Evolutionary conservation across 2,888 invertebrate species (phyloP).

Genomic region (Tholera decimalis): DNA sequence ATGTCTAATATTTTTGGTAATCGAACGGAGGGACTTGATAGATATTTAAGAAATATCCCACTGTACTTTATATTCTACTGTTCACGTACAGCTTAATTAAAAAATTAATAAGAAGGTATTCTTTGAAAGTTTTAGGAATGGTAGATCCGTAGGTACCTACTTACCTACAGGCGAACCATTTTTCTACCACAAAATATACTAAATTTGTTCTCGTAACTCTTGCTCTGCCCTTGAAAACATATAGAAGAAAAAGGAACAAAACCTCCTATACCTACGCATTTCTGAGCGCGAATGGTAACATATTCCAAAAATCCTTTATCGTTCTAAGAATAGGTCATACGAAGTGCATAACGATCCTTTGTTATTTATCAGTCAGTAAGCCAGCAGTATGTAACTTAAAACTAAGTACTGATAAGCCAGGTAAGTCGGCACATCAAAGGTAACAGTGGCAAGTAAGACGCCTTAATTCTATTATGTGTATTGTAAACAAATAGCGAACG

Average conservation of each 20-base stretch:
- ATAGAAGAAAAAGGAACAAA: slow-evolving; percentile 12
- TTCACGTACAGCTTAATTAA: not conserved
- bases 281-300: not conserved
- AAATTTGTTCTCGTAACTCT: not conserved
- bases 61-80: not conserved
- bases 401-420: slow-evolving; percentile 55
- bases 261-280: slow-evolving; percentile 18
- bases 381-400: slow-evolving; percentile 38
- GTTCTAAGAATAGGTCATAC: slow-evolving; percentile 49
- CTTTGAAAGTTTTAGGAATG: not conserved
- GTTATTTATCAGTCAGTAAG: slow-evolving; percentile 27
- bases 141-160: not conserved
- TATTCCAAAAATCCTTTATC: slow-evolving; percentile 44
- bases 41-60: not conserved
- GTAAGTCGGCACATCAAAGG: slow-evolving; percentile 76
- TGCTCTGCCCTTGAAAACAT: slow-evolving; percentile 10
- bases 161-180: not conserved
- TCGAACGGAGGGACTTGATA: not conserved
- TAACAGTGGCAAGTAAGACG: slow-evolving; percentile 84
- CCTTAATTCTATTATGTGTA: slow-evolving; percentile 80
- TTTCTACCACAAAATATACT: not conserved
- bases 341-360: slow-evolving; percentile 37
- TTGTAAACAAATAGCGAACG: slow-evolving; percentile 78
- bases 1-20: not conserved
- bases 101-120: not conserved